Base-by-base conservation (phyloP, 2,888 invertebrate species). In the Dasysyrphus tricinctus region DNA sequence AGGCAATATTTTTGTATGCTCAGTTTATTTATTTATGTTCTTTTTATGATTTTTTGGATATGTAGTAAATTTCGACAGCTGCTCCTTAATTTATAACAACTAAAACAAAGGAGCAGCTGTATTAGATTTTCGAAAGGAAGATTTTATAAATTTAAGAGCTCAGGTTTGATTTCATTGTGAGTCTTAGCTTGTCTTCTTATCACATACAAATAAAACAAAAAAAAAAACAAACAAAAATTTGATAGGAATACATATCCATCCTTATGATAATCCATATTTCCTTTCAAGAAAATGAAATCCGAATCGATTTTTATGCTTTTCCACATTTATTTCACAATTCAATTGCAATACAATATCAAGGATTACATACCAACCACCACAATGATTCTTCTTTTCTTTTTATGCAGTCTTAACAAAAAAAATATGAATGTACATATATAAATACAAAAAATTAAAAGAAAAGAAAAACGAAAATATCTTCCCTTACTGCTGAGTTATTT, bases 221-320 rank as follows among this genome's bases (percentile, higher is more conserved):
- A 3, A 3, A 34, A 37, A 24, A 34, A 16, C 1, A 8, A 57
- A 57, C 39, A 19, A 24, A 61, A 61, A 61, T 61, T 19, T 24
- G 34, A 42, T 61, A 61, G 12, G 14, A 42, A 42, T 24, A 61
- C 19, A 61, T 24, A 61, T 42, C 39, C 12, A 14, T 42, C 61
- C 12, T 32, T 16, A 32, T 39, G 78, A 24, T 47, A 57, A 42
- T 47, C 59, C 39, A 81, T 65, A 74, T 83, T 69, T 76, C 57
- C 70, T 84, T 80, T 76, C 75, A 76, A 65, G 72, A 67, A 80
- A 84, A 84, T 84, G 57, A 80, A 80, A 72, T 76, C 80, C 51
- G 16, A 70, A 84, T 84, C 80, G 84, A 84, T 72, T 84, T 84
- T 80, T 72, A 44, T 42, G 2, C 24, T 72, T 67, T 29, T 29